These are phyloP conservation scores for Corythornis vintsioides DNA, from an alignment of 2,113 vertebrate species.

Conservation along the genomic window DNA sequence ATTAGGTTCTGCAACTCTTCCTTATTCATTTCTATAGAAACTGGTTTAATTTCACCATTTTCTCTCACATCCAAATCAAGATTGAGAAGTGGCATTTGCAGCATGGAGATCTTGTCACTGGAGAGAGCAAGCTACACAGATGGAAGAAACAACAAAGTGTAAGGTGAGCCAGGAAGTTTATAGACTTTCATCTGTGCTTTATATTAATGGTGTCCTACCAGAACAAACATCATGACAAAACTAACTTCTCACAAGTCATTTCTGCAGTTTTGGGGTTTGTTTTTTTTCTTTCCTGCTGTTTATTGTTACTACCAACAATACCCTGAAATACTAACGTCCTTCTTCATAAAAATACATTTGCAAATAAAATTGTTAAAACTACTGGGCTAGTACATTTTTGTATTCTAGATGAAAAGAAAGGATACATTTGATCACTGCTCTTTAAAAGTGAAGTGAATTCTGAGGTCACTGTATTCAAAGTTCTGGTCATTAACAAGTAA, in stretches of 20 bases:
- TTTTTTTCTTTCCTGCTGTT: fast-evolving
- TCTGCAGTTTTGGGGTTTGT: not conserved
- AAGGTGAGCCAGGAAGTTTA: not conserved
- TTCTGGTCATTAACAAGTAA: not conserved
- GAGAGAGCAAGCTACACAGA: conserved; percentile 87
- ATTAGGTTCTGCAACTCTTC: conserved; percentile 91
- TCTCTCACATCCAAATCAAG: conserved; percentile 89
- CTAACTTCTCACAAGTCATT: not conserved
- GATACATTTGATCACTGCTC: not conserved
- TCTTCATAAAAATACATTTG: not conserved
- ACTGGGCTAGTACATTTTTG: not conserved
- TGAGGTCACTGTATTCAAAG: not conserved
- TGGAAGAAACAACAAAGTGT: not conserved
- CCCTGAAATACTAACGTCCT: not conserved
- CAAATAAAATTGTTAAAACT: not conserved
- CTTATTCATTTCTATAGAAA: conserved; percentile 91
- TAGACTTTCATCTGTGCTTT: not conserved
- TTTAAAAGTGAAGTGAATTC: not conserved
- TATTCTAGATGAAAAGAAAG: not conserved
- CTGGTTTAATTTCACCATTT: conserved; percentile 76
- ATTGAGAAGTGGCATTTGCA: conserved; percentile 90
- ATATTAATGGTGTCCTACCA: not conserved
- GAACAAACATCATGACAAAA: not conserved
- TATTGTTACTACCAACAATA: not conserved
- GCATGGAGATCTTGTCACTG: conserved; percentile 92